Base-by-base conservation (phyloP, 2,797 vertebrate species). In the Gastrophryne carolinensis region DNA sequence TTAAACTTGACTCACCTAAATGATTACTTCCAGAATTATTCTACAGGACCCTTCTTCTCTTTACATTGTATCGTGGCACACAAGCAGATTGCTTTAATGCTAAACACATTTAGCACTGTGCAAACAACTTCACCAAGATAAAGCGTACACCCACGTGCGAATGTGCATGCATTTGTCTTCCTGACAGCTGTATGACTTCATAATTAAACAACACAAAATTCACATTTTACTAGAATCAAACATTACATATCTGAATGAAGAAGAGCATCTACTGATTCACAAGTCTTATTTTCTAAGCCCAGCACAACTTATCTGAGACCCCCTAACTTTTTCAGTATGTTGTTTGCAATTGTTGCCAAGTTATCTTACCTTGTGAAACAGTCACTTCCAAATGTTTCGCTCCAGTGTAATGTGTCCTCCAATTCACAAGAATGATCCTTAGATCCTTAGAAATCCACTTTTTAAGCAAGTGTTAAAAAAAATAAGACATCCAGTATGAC, bases 391-490 rank as follows among this genome's bases (percentile, higher is more conserved):
- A 44, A 11, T 32, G 27, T 32, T 27, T 34, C 72, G 27, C 50
- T 67, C 39, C 9, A 67, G 34, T 37, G 32, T 47, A 7, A 27
- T 12, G 29, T 26, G 26, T 30, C 5, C 8, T 35, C 47, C 73
- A 53, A 24, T 3, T 61, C 53, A 61, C 54, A 75, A 26, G 24
- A 19, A n/a, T n/a, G 15, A 32, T 17, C n/a, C 60, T 53, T 37
- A 27, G 15, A 47, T 39, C 24, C 32, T 30, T 53, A 41, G 68
- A 68, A 71, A 71, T 77, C 75, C 75, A 77, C 35, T 60, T 53
- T 66, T 24, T 32, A 17, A 2, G 13, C 39, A 54, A 19, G 17
- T n/a, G n/a, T 67, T 56, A 17, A 65, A 30, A 63, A 27, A 44
- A 71, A 6, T 50, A 52, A 71, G 30, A 65, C 54, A 71, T 77